Conservation (phyloP, 1,140 invertebrate genomes). For the Anastatus disparis region DNA sequence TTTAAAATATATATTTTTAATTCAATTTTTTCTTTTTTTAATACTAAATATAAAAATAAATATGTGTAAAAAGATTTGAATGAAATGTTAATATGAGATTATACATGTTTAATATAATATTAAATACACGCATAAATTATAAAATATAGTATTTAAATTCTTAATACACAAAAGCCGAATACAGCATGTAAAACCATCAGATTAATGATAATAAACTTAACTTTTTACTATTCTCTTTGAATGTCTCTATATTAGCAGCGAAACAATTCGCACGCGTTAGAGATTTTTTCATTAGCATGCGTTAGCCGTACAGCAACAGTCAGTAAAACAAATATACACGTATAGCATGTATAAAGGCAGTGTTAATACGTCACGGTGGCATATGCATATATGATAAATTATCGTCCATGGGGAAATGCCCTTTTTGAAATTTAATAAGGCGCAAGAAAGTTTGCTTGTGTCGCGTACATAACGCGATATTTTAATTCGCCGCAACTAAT, state of each 20-base stretch:
- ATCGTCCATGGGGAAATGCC: conserved; percentile 33
- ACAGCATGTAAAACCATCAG: neutral
- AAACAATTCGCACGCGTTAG: conserved; percentile 38
- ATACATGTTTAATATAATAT: too few species aligned
- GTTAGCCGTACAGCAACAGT: too few species aligned
- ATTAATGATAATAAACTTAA: neutral
- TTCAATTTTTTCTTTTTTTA: too few species aligned
- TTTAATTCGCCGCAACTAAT: neutral
- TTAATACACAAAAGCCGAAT: neutral
- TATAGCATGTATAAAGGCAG: too few species aligned
- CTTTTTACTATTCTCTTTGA: neutral
- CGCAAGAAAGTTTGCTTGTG: neutral
- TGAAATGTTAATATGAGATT: too few species aligned
- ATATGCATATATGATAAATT: too few species aligned
- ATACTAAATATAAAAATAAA: too few species aligned
- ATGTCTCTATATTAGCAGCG: neutral
- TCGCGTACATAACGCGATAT: neutral
- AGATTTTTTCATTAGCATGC: conserved; percentile 47
- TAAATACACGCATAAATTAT: too few species aligned
- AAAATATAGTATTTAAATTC: neutral
- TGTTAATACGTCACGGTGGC: conserved; percentile 23
- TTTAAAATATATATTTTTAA: too few species aligned
- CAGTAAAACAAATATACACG: conserved; percentile 44
- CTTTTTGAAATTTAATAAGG: conserved; percentile 52
- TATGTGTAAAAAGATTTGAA: too few species aligned